A percentile compares a stretch with the other conserved stretches of the same genome.
Conservation (phyloP, 2,113 vertebrate species). For the Poecile atricapillus region DNA sequence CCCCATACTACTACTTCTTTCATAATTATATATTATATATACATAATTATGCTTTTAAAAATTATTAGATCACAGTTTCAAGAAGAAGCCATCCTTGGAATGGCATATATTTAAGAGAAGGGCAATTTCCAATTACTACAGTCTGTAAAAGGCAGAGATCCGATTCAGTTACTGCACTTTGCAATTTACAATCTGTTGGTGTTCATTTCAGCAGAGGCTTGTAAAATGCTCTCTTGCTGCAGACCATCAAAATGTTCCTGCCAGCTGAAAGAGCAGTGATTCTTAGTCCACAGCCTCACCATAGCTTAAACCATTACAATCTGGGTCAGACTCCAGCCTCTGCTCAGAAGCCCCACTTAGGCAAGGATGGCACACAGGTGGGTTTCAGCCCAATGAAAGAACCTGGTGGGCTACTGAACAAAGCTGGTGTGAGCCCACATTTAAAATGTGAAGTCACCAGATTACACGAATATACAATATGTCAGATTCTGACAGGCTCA, state of each 20-base stretch:
- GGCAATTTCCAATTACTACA: slow-evolving; percentile 28
- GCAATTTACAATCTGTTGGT: slow-evolving; percentile 51
- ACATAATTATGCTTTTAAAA: neutral
- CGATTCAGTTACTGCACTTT: slow-evolving; percentile 54
- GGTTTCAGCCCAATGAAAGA: neutral
- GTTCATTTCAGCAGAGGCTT: slow-evolving; percentile 23
- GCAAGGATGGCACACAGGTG: neutral
- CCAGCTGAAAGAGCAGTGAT: neutral
- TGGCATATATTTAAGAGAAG: slow-evolving; percentile 1
- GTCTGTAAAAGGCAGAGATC: slow-evolving; percentile 42
- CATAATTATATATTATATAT: too few species aligned
- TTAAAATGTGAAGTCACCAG: neutral
- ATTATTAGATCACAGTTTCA: neutral
- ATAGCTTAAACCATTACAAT: neutral
- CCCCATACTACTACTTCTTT: neutral
- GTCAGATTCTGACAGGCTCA: neutral
- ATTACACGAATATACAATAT: neutral
- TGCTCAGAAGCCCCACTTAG: neutral
- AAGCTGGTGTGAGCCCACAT: neutral
- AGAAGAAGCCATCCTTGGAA: neutral
- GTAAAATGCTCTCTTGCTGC: slow-evolving; percentile 17
- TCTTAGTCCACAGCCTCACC: neutral
- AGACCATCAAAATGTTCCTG: slow-evolving; percentile 33
- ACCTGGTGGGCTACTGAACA: neutral
- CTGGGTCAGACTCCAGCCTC: neutral